Percentiles rank a stretch among this genome's conserved stretches.
Conservation (phyloP, 37 sponge, comb jelly and placozoan species). For the Corticium candelabrum region DNA sequence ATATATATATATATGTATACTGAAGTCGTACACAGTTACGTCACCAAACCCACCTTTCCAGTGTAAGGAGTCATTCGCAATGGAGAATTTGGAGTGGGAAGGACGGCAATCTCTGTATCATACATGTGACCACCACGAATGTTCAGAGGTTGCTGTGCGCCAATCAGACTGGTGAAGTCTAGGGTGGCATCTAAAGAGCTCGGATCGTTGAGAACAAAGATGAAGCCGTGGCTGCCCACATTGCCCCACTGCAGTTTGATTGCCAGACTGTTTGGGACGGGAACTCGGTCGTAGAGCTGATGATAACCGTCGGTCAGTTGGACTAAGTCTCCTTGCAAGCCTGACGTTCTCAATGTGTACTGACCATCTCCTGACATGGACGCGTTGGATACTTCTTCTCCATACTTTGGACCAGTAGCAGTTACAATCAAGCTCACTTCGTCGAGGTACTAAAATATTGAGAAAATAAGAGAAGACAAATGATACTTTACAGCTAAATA, state of each 20-base stretch:
- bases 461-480: too few relatives aligned
- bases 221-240: not conserved
- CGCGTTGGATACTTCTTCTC: not conserved
- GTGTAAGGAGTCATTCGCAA: not conserved
- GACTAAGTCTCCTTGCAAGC: not conserved
- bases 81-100: not conserved
- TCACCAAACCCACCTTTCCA: not conserved
- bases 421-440: not conserved
- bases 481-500: too few relatives aligned
- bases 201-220: not conserved
- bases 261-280: not conserved
- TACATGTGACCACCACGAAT: not conserved
- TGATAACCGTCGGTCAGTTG: not conserved
- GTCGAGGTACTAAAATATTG: not conserved
- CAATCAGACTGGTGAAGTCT: not conserved
- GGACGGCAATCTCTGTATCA: not conserved
- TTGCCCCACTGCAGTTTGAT: not conserved
- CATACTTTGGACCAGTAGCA: not conserved
- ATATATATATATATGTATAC: too few relatives aligned
- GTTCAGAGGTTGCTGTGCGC: not conserved
- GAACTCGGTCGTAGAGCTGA: not conserved
- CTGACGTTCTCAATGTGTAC: not conserved
- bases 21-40: too few relatives aligned
- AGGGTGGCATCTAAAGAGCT: not conserved
- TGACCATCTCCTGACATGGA: not conserved